These are phyloP conservation scores for Pseudorasbora parva DNA, from an alignment of 2,113 vertebrate species.

Conservation along the genomic window DNA sequence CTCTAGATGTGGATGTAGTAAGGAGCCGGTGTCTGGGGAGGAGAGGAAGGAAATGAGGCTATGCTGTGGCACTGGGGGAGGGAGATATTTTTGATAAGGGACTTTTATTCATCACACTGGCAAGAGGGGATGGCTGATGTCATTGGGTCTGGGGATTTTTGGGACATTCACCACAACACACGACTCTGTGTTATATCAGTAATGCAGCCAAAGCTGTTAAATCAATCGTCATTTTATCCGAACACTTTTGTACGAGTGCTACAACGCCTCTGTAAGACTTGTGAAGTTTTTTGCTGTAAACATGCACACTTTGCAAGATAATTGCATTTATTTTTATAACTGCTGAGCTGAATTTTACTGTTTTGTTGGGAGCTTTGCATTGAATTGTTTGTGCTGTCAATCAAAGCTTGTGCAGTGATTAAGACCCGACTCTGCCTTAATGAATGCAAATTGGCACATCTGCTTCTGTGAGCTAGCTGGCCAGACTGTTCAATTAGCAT, in stretches of 20 bases:
- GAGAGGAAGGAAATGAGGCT: constrained; percentile 55
- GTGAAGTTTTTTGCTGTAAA: constrained; percentile 20
- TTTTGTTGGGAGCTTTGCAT: constrained; percentile 49
- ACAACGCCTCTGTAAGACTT: neutral
- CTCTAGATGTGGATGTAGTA: constrained; percentile 33
- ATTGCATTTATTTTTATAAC: constrained; percentile 28
- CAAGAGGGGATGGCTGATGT: constrained; percentile 48
- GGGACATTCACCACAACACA: constrained; percentile 36
- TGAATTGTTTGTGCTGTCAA: constrained; percentile 77
- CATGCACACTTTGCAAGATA: constrained; percentile 17
- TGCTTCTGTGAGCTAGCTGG: constrained; percentile 79
- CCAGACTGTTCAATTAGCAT: constrained; percentile 82
- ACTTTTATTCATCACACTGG: constrained; percentile 55
- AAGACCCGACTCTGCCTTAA: constrained; percentile 77
- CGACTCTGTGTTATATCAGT: neutral
- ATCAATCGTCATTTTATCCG: constrained; percentile 26
- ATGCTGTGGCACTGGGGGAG: constrained; percentile 47
- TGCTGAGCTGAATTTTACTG: constrained; percentile 24
- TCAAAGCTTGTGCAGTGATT: constrained; percentile 76
- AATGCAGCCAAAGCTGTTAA: constrained; percentile 19
- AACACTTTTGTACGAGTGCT: neutral
- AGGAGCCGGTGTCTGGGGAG: constrained; percentile 39
- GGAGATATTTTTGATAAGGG: constrained; percentile 59
- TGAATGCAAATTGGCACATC: constrained; percentile 85
- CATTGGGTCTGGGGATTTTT: constrained; percentile 55